These are phyloP conservation scores for Schlechtendalia chinensis DNA, from an alignment of 1,140 invertebrate genomes.

Conservation along the genomic window DNA sequence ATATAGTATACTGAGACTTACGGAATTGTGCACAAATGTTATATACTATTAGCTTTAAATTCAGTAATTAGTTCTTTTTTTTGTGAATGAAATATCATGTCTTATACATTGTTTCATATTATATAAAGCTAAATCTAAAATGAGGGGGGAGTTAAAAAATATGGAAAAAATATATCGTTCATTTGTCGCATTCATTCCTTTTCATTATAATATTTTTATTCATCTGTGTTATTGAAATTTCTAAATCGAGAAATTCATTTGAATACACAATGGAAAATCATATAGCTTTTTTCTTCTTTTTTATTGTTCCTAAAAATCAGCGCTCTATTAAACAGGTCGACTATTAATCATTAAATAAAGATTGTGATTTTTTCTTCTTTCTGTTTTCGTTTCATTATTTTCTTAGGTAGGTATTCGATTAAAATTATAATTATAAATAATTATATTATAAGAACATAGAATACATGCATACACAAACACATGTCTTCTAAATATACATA, in stretches of 20 bases:
- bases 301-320: constrained; percentile 1
- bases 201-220: neutral
- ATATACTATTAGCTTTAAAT: neutral
- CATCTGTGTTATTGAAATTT: neutral
- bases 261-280: neutral
- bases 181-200: neutral
- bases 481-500: no score
- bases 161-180: neutral
- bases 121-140: neutral
- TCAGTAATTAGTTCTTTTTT: no score
- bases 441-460: no score
- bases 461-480: no score
- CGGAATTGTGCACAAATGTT: neutral
- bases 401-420: neutral
- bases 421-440: no score
- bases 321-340: neutral
- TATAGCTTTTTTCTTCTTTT: neutral
- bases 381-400: neutral
- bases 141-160: neutral
- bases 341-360: neutral
- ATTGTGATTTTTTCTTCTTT: neutral
- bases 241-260: neutral
- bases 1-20: no score
- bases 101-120: neutral
- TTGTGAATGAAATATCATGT: neutral